These are phyloP conservation scores for Microchrysa polita DNA, from an alignment of 2,888 invertebrate genomes.

Conservation along the genomic window DNA sequence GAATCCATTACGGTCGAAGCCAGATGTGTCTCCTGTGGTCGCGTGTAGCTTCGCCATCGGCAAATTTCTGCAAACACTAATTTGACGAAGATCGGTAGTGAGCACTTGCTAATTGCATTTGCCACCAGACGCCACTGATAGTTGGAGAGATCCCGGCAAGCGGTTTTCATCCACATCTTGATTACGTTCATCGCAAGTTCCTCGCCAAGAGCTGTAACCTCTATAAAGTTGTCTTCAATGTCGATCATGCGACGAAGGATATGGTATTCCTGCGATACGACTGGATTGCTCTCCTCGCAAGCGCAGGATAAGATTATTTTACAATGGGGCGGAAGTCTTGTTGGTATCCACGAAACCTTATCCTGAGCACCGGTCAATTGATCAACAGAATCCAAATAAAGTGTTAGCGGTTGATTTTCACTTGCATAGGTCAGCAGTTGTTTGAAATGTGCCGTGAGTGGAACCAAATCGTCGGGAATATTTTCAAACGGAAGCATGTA, in stretches of 20 bases:
- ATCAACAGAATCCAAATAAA: constrained; percentile 96
- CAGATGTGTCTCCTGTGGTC: constrained; percentile 90
- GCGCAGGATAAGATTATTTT: constrained; percentile 94
- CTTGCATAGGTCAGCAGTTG: constrained; percentile 86
- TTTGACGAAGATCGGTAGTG: constrained; percentile 96
- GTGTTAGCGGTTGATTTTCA: constrained; percentile 82
- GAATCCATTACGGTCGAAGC: constrained; percentile 97
- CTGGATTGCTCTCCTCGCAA: constrained; percentile 84
- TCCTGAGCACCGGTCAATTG: constrained; percentile 94
- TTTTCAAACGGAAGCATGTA: constrained; percentile 90
- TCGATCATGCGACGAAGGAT: constrained; percentile 88
- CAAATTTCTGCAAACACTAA: constrained; percentile 97
- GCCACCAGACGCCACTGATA: constrained; percentile 95
- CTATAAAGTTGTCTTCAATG: constrained; percentile 86
- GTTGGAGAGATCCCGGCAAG: constrained; percentile 86
- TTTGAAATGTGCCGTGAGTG: constrained; percentile 95
- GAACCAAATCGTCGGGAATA: constrained; percentile 95
- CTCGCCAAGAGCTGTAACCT: constrained; percentile 90
- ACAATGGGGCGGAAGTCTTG: constrained; percentile 85
- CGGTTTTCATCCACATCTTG: constrained; percentile 92
- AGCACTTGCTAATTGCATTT: constrained; percentile 92
- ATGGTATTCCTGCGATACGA: constrained; percentile 88
- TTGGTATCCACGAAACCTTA: constrained; percentile 96
- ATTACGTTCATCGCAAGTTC: constrained; percentile 90
- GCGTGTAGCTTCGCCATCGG: constrained; percentile 96